phyloP scores from a whole-genome alignment of 2,113 vertebrate species.

The Cheilinus undulatus region DNA sequence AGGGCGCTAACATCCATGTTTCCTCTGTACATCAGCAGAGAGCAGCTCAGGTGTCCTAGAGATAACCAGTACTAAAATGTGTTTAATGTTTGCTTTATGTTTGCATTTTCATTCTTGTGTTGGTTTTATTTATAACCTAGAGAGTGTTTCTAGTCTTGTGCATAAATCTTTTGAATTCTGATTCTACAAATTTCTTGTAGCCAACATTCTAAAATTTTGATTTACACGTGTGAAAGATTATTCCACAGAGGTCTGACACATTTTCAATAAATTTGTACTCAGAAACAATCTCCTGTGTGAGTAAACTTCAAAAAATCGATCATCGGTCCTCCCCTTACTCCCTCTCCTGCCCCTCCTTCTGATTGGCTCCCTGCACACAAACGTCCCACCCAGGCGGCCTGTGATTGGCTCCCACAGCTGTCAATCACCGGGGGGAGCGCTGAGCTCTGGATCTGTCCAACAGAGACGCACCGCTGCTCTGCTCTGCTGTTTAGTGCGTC shows the following conservation, averaged over 20 bases:
- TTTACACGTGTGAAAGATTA: background rate
- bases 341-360: slow-evolving; percentile 28
- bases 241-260: background rate
- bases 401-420: slow-evolving; percentile 67
- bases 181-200: background rate
- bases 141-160: background rate
- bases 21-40: slow-evolving; percentile 10
- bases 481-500: slow-evolving; percentile 63
- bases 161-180: background rate
- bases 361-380: slow-evolving; percentile 56
- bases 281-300: background rate
- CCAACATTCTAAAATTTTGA: background rate
- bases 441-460: slow-evolving; percentile 16
- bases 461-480: slow-evolving; percentile 58
- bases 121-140: background rate
- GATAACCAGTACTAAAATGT: background rate
- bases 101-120: background rate
- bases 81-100: background rate
- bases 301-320: slow-evolving; percentile 32
- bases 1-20: slow-evolving; percentile 57
- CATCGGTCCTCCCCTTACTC: slow-evolving; percentile 14
- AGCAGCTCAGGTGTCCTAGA: slow-evolving; percentile 32
- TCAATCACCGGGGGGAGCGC: slow-evolving; percentile 46
- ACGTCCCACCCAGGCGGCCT: background rate
- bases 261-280: background rate